These are phyloP conservation scores for Autographa gamma DNA, from an alignment of 2,888 invertebrate species.

Conservation along the genomic window DNA sequence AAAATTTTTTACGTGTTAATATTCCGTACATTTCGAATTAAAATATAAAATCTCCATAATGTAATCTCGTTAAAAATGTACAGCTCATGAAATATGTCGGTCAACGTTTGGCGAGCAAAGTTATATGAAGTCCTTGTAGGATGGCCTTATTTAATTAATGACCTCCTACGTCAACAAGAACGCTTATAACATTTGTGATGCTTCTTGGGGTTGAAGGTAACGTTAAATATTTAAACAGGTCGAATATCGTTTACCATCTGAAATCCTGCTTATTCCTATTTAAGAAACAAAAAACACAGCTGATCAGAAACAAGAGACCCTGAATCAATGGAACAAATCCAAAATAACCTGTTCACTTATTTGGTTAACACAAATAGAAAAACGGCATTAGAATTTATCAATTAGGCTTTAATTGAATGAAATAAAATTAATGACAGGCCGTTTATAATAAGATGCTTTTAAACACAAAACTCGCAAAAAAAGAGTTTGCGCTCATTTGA, in stretches of 20 bases:
- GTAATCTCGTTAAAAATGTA: conserved; percentile 47
- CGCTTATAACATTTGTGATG: conserved; percentile 11
- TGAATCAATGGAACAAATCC: no score
- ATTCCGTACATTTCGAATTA: conserved; percentile 12
- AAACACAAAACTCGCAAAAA: neutral
- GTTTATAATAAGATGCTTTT: neutral
- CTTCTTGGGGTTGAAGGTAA: neutral
- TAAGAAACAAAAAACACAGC: no score
- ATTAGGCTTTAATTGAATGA: no score
- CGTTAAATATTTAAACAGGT: conserved; percentile 6
- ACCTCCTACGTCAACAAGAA: neutral
- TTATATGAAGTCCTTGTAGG: conserved; percentile 28
- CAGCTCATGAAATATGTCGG: conserved; percentile 33
- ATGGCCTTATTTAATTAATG: conserved; percentile 35
- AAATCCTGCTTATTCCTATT: no score
- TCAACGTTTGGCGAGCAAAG: conserved; percentile 16
- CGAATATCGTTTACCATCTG: neutral
- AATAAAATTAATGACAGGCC: neutral
- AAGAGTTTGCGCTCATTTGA: neutral
- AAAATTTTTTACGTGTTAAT: conserved; percentile 5
- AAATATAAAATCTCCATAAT: conserved; percentile 25
- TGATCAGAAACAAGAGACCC: no score
- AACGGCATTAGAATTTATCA: no score
- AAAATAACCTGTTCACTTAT: no score
- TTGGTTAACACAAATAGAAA: no score